Evolutionary conservation across 2,113 vertebrate species (phyloP), one percentile per base, ranked within the genome.

Genomic region (Malurus melanocephalus): DNA sequence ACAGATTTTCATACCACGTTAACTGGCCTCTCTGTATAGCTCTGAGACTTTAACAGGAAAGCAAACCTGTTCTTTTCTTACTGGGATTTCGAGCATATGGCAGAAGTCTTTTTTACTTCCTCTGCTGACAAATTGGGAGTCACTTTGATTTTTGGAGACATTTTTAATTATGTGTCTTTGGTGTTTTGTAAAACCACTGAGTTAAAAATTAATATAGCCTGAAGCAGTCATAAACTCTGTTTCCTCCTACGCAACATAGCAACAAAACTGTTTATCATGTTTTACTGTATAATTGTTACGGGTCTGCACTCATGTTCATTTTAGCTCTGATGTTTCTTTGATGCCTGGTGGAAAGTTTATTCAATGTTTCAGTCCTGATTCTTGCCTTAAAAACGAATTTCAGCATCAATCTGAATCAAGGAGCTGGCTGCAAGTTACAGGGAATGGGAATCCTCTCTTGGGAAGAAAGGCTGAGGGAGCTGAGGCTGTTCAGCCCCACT

Each of bases 231-330:
- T 87, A 95, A 80, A 75, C 64, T n/a, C 32, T 89, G 79, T 89
- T 88, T 94, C 81, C 69, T 87, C 83, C 35, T 27, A 85, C 13
- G 1, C 73, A 67, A 64, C 90, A 71, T 28, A 85, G 84, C 48
- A 90, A 92, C 94, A 96, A 95, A 95, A 91, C 85, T 90, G 79
- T 87, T 96, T 73, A 71, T 89, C 90, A 35, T 68, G 13, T 73
- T 74, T 90, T 89, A 87, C 65, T 64, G 30, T 49, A 64, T 56
- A 33, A 69, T 82, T 13, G 2, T 88, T 55, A 38, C 0, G 2
- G 57, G 15, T 87, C 67, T 73, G 12, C n/a, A 69, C 38, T 94
- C n/a, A 5, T 66, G 52, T 86, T 91, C 93, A 19, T 77, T 93
- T 92, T 52, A 84, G 84, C 69, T 71, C 57, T 57, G 82, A 68